Percentiles rank a stretch among this genome's conserved stretches.
These are phyloP conservation scores for Sycophila texana DNA, from an alignment of 2,888 invertebrate species.

Conservation along the genomic window DNA sequence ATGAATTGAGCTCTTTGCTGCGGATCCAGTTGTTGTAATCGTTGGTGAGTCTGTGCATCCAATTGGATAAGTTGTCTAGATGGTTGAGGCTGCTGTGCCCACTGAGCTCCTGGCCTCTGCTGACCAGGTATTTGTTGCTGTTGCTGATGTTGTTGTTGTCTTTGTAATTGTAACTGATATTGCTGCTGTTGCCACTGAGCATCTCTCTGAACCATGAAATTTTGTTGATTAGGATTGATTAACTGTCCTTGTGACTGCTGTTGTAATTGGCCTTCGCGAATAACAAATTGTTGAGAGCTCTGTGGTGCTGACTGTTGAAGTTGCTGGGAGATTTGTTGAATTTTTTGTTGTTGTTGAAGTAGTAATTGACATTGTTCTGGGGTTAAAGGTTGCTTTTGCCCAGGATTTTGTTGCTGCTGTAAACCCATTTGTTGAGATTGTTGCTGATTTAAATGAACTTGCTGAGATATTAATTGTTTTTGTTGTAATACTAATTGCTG, in stretches of 20 bases:
- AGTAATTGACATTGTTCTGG: slow-evolving; percentile 74
- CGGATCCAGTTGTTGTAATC: slow-evolving; percentile 88
- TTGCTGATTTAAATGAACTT: slow-evolving; percentile 58
- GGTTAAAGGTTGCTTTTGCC: slow-evolving; percentile 73
- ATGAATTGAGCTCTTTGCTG: slow-evolving; percentile 88
- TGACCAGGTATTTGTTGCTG: slow-evolving; percentile 74
- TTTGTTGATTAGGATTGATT: slow-evolving; percentile 70
- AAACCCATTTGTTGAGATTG: slow-evolving; percentile 68
- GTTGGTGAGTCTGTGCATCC: slow-evolving; percentile 89
- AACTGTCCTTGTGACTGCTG: slow-evolving; percentile 73
- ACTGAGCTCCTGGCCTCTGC: slow-evolving; percentile 70
- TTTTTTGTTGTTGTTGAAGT: slow-evolving; percentile 78
- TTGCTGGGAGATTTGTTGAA: slow-evolving; percentile 76
- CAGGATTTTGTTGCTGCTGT: slow-evolving; percentile 76
- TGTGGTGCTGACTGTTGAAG: slow-evolving; percentile 73
- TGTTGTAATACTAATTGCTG: slow-evolving; percentile 61
- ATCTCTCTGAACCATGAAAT: slow-evolving; percentile 77
- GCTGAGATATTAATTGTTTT: slow-evolving; percentile 60
- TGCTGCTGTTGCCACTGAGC: slow-evolving; percentile 80
- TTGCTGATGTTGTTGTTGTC: slow-evolving; percentile 61
- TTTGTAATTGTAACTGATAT: slow-evolving; percentile 78
- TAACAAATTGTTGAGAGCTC: slow-evolving; percentile 72
- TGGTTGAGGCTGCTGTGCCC: slow-evolving; percentile 78
- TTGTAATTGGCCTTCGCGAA: slow-evolving; percentile 74
- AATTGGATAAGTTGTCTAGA: slow-evolving; percentile 85